Base-by-base conservation (phyloP, 2,888 invertebrate genomes). In the Epinotia brunnichana region DNA sequence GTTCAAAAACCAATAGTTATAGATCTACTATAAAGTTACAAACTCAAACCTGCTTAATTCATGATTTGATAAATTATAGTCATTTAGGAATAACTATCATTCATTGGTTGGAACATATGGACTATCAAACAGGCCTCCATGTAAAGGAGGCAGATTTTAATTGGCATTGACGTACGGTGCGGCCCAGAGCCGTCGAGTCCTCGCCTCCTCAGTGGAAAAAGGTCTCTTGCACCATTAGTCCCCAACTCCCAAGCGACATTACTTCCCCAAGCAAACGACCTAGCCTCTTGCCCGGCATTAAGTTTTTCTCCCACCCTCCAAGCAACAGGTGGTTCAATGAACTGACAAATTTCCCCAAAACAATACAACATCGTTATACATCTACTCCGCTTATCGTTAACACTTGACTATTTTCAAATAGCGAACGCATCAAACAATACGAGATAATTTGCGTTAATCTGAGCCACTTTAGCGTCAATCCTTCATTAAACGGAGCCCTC, bases 381-480 rank as follows among this genome's bases (percentile, higher is more conserved):
- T 54, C 41, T 44, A 59, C 39, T 54, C 70, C 69, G 73, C 71
- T 60, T 59, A 68, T 63, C 54, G 61, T 72, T 68, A 39, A 57
- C 29, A 51, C 56, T 54, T 19, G 41, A 61, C 60, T 68, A 68
- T 63, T 56, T 54, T 24, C 62, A 41, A 59, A 70, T 13, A 69
- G 53, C 24, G n/a, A 64, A 59, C n/a, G 24, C 64, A 54, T 70
- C 75, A 79, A 77, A 85, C 83, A 84, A 83, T 82, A 76, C 77
- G 72, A 70, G 77, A 79, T 82, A 81, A 84, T 84, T 79, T 79
- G 82, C 81, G 84, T 84, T 89, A 89, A 90, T 88, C 84, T 86
- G 83, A 82, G 83, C 85, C 85, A 88, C 87, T 89, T 85, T 86
- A 87, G 84, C 86, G 88, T 88, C 87, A 90, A 91, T 88, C 91